These are phyloP conservation scores for Chascanopsetta lugubris DNA, from an alignment of 2,113 vertebrate genomes.

Conservation along the genomic window DNA sequence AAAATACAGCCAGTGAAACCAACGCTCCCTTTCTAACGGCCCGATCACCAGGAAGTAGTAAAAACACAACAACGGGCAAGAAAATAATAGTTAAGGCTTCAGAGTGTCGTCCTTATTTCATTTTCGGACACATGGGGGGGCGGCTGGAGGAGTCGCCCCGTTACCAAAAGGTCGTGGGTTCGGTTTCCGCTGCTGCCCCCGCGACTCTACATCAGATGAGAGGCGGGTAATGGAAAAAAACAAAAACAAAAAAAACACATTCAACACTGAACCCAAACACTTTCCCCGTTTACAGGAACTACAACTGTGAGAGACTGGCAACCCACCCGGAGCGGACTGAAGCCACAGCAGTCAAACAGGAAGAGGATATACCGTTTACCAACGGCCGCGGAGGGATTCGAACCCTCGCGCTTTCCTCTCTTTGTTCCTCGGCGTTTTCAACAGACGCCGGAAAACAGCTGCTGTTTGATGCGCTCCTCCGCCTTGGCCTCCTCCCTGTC, in stretches of 20 bases:
- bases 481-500: conserved; percentile 50
- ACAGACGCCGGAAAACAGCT: conserved; percentile 81
- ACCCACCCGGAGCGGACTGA: conserved; percentile 19
- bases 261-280: conserved; percentile 49
- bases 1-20: conserved; percentile 55
- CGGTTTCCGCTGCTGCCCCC: too few species aligned
- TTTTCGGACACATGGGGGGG: too few species aligned
- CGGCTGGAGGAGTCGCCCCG: too few species aligned
- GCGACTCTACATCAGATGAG: too few species aligned
- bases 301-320: conserved; percentile 28
- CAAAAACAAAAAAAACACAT: too few species aligned
- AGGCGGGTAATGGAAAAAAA: too few species aligned
- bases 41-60: conserved; percentile 28
- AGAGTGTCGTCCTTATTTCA: conserved; percentile 22
- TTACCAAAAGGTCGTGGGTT: too few species aligned
- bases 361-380: conserved; percentile 11
- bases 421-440: conserved; percentile 56
- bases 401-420: not conserved
- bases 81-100: conserved; percentile 48
- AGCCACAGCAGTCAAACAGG: conserved; percentile 16
- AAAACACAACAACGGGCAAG: conserved; percentile 34
- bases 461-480: conserved; percentile 69
- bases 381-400: conserved; percentile 12
- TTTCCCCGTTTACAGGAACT: conserved; percentile 26
- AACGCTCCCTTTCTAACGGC: conserved; percentile 31